These are phyloP conservation scores for Macaria liturata DNA, from an alignment of 2,888 invertebrate species.

Conservation along the genomic window DNA sequence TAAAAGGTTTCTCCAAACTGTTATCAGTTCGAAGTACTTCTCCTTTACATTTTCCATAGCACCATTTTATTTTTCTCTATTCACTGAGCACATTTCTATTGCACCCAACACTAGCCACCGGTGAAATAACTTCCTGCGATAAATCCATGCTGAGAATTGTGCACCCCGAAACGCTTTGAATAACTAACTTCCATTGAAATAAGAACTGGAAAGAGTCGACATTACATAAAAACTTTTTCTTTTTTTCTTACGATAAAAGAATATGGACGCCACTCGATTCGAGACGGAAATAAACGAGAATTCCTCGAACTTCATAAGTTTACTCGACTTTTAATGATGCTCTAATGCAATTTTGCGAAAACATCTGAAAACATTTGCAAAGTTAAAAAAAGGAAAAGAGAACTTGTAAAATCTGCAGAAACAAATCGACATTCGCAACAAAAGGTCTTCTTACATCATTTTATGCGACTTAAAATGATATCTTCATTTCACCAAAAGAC, in stretches of 20 bases:
- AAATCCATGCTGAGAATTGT: conserved; percentile 52
- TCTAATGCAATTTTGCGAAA: neutral
- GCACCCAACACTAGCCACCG: conserved; percentile 21
- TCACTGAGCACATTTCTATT: too few relatives aligned
- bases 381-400: too few relatives aligned
- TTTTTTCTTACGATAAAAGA: conserved; percentile 47
- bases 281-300: conserved; percentile 20
- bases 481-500: too few relatives aligned
- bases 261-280: conserved; percentile 26
- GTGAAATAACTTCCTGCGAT: conserved; percentile 54
- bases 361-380: neutral
- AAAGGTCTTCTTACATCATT: too few relatives aligned
- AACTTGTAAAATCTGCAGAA: too few relatives aligned
- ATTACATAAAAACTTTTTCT: too few relatives aligned
- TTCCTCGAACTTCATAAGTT: conserved; percentile 5
- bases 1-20: too few relatives aligned
- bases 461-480: too few relatives aligned
- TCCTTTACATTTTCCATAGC: too few relatives aligned
- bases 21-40: too few relatives aligned
- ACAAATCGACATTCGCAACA: too few relatives aligned
- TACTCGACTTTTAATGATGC: conserved; percentile 12
- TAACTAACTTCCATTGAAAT: conserved; percentile 60
- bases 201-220: conserved; percentile 47
- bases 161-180: conserved; percentile 52
- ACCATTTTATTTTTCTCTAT: too few relatives aligned